phyloP scores from a whole-genome alignment of 1,140 invertebrate genomes.

The Megalonaias nervosa region DNA sequence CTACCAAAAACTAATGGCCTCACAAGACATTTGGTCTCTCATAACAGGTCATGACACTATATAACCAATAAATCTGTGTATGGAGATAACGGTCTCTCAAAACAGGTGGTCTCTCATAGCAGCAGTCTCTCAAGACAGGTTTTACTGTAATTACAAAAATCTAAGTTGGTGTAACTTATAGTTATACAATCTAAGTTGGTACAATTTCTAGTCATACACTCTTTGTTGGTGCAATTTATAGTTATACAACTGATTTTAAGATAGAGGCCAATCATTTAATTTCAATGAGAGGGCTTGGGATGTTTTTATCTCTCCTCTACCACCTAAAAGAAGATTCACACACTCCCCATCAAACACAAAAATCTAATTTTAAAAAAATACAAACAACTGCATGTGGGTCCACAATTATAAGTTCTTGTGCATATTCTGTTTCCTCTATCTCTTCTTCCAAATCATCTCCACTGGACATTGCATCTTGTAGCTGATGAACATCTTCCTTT shows the following conservation, averaged over 20 bases:
- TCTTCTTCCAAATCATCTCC: slow-evolving; percentile 35
- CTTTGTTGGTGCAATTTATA: neutral
- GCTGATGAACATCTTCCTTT: too few relatives aligned
- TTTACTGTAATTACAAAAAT: too few relatives aligned
- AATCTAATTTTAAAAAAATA: neutral
- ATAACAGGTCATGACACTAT: too few relatives aligned
- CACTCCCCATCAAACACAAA: neutral
- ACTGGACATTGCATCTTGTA: slow-evolving; percentile 27
- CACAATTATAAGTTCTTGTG: slow-evolving; percentile 62
- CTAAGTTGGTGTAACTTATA: too few relatives aligned
- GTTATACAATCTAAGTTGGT: too few relatives aligned
- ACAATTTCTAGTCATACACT: neutral
- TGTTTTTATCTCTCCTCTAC: neutral
- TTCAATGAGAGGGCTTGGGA: neutral
- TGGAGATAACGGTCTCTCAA: too few relatives aligned
- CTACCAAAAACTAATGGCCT: too few relatives aligned
- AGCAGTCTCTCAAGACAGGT: too few relatives aligned
- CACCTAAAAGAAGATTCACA: neutral
- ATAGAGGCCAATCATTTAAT: neutral
- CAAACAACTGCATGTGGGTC: slow-evolving; percentile 60
- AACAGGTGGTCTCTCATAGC: too few relatives aligned
- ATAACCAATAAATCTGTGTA: too few relatives aligned
- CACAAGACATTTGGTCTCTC: too few relatives aligned
- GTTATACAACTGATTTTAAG: neutral
- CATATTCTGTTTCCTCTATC: slow-evolving; percentile 26